Percentiles rank a stretch among this genome's conserved stretches.
These are phyloP conservation scores for Habroteleia sp. DNA, from an alignment of 2,888 invertebrate genomes.

Conservation along the genomic window DNA sequence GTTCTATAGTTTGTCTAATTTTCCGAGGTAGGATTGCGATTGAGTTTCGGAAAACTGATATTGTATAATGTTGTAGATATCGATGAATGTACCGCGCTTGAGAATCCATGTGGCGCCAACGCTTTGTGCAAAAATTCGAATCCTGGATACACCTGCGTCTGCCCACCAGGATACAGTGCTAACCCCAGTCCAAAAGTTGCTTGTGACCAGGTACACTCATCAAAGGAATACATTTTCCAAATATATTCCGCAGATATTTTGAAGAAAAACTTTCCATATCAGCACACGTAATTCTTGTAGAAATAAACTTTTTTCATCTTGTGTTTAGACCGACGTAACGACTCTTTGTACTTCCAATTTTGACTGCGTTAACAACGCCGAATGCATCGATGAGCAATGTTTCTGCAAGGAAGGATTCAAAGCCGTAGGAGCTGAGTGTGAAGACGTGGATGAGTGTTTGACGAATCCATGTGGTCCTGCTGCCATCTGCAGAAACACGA, in stretches of 20 bases:
- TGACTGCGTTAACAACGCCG: conserved; percentile 95
- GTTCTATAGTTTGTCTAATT: no score
- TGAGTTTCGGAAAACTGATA: neutral
- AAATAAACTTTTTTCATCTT: no score
- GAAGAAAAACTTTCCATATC: no score
- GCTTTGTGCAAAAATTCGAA: conserved; percentile 93
- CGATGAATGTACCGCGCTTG: conserved; percentile 90
- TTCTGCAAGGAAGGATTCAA: conserved; percentile 94
- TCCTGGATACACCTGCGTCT: conserved; percentile 94
- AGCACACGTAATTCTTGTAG: no score
- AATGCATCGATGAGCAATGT: conserved; percentile 93
- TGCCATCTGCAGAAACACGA: conserved; percentile 89
- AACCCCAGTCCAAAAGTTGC: conserved; percentile 91
- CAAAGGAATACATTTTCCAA: no score
- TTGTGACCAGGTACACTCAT: conserved; percentile 96
- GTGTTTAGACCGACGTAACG: conserved; percentile 89
- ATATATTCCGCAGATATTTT: no score
- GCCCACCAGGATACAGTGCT: conserved; percentile 94
- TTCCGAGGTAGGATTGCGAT: neutral
- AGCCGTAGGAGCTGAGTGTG: conserved; percentile 89
- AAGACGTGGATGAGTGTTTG: conserved; percentile 91
- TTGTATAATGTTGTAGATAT: conserved; percentile 83
- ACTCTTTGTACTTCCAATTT: conserved; percentile 92
- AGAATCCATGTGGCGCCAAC: conserved; percentile 91
- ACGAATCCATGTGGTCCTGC: conserved; percentile 87